Base-by-base conservation (phyloP, 2,797 vertebrate genomes). In the Enoplosus armatus region DNA sequence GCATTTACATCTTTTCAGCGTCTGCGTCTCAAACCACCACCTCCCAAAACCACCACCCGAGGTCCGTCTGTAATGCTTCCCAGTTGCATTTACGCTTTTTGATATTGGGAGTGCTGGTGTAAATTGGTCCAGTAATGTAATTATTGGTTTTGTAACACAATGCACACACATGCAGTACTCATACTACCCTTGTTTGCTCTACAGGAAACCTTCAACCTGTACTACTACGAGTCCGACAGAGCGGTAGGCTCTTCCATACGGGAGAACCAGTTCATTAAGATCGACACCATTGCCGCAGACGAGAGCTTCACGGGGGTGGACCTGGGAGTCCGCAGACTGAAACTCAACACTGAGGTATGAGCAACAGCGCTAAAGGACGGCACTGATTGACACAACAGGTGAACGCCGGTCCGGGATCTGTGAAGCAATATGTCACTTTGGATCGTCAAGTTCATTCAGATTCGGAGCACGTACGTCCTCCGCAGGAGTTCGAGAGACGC, bases 241-340 rank as follows among this genome's bases (percentile, higher is more conserved):
- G 97, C 98, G 8, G 91, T 96, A 72, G 98, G 97, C 64, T 86
- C 92, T 0, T 77, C 91, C 89, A 96, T 98, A 0, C 94, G 97
- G 1, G 97, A 99, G 80, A 98, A 93, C 93, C 97, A 99, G 92
- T 99, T 98, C 83, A 92, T 95, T 71, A 99, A 99, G 89, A 99
- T 99, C 0, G 98, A 99, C 93, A 99, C 98, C 20, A 99, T 99
- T 0, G 98, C 98, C 0, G 98, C 98, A 0, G 98, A 99, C 0
- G 98, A 99, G 95, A 99, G 98, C 89, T 99, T 99, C 95, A 99
- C 98, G 0, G 96, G 95, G 0, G 98, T 97, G 12, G 98, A 99
- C 94, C 95, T 99, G 84, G 98, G 98, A 0, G 97, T 98, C 69
- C 95, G 98, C 66, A 92, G 97, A 31, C 97, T 99, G 4, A 98